phyloP scores from a whole-genome alignment of 2,113 vertebrate species.

The Pseudopodoces humilis region DNA sequence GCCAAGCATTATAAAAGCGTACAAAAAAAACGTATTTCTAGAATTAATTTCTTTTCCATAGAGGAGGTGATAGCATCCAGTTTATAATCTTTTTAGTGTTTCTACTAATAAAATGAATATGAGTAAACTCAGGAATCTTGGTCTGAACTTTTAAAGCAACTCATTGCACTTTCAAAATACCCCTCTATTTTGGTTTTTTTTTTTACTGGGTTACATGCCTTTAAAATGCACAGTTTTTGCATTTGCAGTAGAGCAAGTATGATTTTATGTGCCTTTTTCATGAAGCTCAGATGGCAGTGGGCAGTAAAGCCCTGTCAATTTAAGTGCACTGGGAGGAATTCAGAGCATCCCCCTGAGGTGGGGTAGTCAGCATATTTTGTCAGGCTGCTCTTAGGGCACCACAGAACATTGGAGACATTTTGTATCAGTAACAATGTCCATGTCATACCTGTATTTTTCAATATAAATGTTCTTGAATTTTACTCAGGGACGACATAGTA shows the following conservation, averaged over 20 bases:
- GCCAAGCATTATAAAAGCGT: accelerated
- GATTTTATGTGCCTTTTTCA: neutral
- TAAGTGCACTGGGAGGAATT: neutral
- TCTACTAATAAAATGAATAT: neutral
- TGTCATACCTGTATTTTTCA: neutral
- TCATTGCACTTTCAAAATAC: neutral
- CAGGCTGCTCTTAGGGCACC: neutral
- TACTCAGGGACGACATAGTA: neutral
- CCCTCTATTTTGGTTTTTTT: neutral
- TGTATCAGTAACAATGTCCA: neutral
- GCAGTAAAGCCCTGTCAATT: neutral
- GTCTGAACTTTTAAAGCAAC: neutral
- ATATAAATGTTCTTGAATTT: neutral
- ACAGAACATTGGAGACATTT: neutral
- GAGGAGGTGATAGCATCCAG: neutral
- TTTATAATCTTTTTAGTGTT: neutral
- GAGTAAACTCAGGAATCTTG: neutral
- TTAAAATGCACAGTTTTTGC: neutral
- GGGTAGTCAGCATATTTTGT: neutral
- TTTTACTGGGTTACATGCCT: neutral
- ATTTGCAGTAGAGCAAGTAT: neutral
- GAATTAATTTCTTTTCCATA: neutral
- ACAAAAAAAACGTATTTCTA: no score
- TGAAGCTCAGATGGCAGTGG: neutral
- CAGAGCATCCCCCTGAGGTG: neutral